These are phyloP conservation scores for Gandaritis pyraliata DNA, from an alignment of 2,888 invertebrate genomes.

Conservation along the genomic window DNA sequence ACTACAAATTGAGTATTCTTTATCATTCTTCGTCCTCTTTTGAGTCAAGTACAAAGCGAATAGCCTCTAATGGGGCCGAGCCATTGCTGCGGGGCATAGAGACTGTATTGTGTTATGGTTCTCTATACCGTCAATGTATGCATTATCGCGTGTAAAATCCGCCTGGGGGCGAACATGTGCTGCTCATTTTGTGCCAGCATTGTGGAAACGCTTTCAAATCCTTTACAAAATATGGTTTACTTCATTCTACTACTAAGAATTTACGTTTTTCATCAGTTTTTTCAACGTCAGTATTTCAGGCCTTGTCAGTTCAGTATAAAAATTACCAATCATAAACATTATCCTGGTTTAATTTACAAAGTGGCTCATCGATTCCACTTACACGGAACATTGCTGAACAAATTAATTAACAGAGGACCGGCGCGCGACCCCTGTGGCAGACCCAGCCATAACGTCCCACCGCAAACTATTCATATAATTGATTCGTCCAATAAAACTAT, in stretches of 20 bases:
- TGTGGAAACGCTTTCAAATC: slow-evolving; percentile 22
- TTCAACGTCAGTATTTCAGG: not conserved
- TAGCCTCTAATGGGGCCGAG: slow-evolving; percentile 29
- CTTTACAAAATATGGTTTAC: too few species aligned
- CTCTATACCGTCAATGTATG: slow-evolving; percentile 31
- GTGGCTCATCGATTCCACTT: slow-evolving; percentile 23
- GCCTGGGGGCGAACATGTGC: slow-evolving; percentile 30
- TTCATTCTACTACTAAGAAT: too few species aligned
- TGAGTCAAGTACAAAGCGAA: slow-evolving; percentile 22
- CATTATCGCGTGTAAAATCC: slow-evolving; percentile 34
- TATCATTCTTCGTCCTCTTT: slow-evolving; percentile 26
- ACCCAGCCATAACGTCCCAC: slow-evolving; percentile 36
- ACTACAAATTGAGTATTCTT: slow-evolving; percentile 33
- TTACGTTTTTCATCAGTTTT: not conserved
- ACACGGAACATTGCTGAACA: slow-evolving; percentile 29
- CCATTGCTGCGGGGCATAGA: slow-evolving; percentile 30
- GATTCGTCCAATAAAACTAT: slow-evolving; percentile 55
- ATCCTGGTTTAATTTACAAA: slow-evolving; percentile 26
- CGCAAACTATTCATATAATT: slow-evolving; percentile 39
- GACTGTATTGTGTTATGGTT: slow-evolving; percentile 22
- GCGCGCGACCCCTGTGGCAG: slow-evolving; percentile 41
- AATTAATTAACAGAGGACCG: slow-evolving; percentile 41
- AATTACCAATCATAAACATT: not conserved
- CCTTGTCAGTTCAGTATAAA: not conserved
- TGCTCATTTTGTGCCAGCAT: slow-evolving; percentile 30